phyloP scores from a whole-genome alignment of 1,140 invertebrate species.

The Ruditapes philippinarum region DNA sequence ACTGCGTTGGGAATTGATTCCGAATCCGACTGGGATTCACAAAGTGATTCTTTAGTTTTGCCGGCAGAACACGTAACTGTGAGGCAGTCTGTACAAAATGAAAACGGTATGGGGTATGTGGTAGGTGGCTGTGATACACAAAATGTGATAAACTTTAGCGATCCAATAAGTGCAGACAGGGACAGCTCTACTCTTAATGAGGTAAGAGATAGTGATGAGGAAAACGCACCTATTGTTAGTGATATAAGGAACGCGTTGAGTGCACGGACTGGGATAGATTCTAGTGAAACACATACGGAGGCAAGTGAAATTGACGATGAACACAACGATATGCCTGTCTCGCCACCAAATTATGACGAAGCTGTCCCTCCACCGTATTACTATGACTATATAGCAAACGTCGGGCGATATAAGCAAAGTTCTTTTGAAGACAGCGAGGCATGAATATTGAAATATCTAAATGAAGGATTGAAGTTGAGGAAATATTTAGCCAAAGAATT shows the following conservation, averaged over 20 bases:
- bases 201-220: neutral
- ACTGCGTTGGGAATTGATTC: no score
- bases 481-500: no score
- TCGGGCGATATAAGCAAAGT: neutral
- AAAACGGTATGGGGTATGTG: no score
- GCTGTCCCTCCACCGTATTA: neutral
- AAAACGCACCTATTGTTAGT: neutral
- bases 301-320: no score
- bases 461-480: no score
- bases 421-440: neutral
- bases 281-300: neutral
- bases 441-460: no score
- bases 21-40: neutral
- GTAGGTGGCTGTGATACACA: no score
- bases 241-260: neutral
- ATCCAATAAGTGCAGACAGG: neutral
- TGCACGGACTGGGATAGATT: neutral
- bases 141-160: no score
- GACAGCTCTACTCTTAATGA: no score
- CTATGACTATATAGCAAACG: constrained; percentile 38
- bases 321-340: neutral
- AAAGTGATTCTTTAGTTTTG: neutral
- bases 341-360: neutral
- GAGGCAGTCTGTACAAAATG: neutral
- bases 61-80: neutral